Conservation (phyloP, 1,140 invertebrate species). For the Drosophila takahashii region DNA sequence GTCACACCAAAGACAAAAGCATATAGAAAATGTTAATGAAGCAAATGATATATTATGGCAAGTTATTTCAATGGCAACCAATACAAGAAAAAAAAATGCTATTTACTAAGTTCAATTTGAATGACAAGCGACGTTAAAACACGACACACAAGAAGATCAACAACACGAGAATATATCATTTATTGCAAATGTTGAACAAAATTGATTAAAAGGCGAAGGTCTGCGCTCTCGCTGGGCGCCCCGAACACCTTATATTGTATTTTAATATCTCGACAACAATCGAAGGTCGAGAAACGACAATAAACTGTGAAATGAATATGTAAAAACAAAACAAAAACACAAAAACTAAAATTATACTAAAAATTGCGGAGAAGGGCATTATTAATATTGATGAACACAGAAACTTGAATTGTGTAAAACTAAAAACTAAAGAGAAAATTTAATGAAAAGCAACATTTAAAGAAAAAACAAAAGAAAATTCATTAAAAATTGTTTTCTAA, state of each 20-base stretch:
- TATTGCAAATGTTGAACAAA: constrained; percentile 72
- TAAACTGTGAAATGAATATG: constrained; percentile 85
- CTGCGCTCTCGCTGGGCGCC: constrained; percentile 57
- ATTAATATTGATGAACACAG: constrained; percentile 67
- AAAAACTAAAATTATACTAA: constrained; percentile 76
- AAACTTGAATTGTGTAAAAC: constrained; percentile 74
- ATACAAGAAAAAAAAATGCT: constrained; percentile 49
- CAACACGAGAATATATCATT: constrained; percentile 73
- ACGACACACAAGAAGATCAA: constrained; percentile 42
- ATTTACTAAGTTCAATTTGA: constrained; percentile 72
- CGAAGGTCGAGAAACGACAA: constrained; percentile 85
- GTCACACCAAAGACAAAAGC: constrained; percentile 43
- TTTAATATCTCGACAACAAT: constrained; percentile 85
- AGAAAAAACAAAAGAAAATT: constrained; percentile 72
- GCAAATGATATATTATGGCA: constrained; percentile 73
- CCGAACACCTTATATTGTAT: constrained; percentile 73
- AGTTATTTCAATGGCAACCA: constrained; percentile 66
- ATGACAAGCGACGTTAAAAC: constrained; percentile 64
- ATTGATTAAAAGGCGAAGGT: constrained; percentile 35
- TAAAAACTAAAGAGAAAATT: constrained; percentile 62
- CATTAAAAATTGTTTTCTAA: constrained; percentile 84
- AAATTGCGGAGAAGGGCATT: constrained; percentile 63
- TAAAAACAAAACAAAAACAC: constrained; percentile 68
- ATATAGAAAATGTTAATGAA: constrained; percentile 70
- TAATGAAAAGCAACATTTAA: constrained; percentile 72